Evolutionary conservation across 1,140 invertebrate genomes (phyloP), one percentile per base, ranked within the genome.

Genomic region (Drosophila carrolli): DNA sequence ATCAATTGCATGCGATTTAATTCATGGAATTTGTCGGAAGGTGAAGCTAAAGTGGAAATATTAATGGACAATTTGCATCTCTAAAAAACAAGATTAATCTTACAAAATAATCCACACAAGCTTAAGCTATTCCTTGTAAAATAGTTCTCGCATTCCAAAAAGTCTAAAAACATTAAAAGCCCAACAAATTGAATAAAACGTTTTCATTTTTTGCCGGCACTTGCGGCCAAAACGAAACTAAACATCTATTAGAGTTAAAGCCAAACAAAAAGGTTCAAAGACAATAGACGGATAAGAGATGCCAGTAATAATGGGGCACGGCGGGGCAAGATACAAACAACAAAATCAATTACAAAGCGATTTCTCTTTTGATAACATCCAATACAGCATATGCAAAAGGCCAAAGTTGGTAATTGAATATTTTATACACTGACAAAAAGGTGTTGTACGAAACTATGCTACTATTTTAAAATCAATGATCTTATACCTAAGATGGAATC

Each of bases 271-370:
- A 75, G 54, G 68, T 27, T 32, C 13, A 11, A 43, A 76, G 48
- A 76, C 73, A 76, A 76, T 51, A 46, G 74, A 54, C 46, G 43
- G 40, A 75, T 38, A 75, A 61, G 65, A 75, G 75, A 57, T 58
- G 59, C 62, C 66, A 76, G 66, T 32, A 78, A 72, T 67, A 81
- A 78, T 70, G 65, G 63, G 63, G 62, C 68, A 59, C 63, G 66
- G 60, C 55, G 65, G 59, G 14, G 40, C 63, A 50, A 71, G 73
- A 56, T 59, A 74, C 55, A 56, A 58, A 74, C 43, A 85, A 66
- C 56, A 68, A 82, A 86, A 83, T 83, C 79, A 86, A 86, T 88
- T 86, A 88, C 66, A 76, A 79, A 82, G 48, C 80, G 83, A 86
- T 86, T 86, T 86, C 83, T 86, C 79, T 78, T 72, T 62, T 62